These are phyloP conservation scores for Hypotaenidia okinawae DNA, from an alignment of 2,797 vertebrate genomes.

Conservation along the genomic window DNA sequence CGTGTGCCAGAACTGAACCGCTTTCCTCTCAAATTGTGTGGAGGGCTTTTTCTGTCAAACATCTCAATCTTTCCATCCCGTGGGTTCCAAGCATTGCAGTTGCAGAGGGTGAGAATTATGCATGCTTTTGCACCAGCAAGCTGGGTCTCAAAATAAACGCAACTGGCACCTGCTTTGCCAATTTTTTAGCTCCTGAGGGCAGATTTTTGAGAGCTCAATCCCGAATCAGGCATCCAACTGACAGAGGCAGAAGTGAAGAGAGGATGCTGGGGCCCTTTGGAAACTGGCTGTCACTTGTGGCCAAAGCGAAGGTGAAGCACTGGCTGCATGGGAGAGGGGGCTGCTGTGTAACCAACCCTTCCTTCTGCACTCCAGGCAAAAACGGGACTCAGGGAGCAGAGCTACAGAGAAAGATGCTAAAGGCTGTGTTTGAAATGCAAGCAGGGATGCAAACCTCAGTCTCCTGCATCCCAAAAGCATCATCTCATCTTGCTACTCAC, in stretches of 20 bases:
- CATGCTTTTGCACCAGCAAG: not conserved
- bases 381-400: rapidly evolving
- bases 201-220: not conserved
- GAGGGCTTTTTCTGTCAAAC: conserved; percentile 11
- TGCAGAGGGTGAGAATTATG: conserved; percentile 34
- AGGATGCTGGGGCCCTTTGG: not conserved
- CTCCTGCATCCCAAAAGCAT: not conserved
- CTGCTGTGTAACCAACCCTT: not conserved
- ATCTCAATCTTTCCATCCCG: conserved; percentile 21
- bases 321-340: rapidly evolving
- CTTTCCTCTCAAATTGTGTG: not conserved
- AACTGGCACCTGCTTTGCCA: conserved; percentile 14
- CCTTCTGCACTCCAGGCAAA: not conserved
- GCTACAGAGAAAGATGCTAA: not conserved
- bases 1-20: not conserved
- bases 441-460: not conserved
- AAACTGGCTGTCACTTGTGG: not conserved
- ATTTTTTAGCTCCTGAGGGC: not conserved
- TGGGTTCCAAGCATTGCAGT: conserved; percentile 12
- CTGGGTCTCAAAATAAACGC: conserved; percentile 1
- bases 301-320: not conserved
- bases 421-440: rapidly evolving
- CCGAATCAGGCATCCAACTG: not conserved
- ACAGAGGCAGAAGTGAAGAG: not conserved
- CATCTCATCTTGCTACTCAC: not conserved